Conservation (phyloP, 2,888 invertebrate species). For the Sabatieria punctata region DNA sequence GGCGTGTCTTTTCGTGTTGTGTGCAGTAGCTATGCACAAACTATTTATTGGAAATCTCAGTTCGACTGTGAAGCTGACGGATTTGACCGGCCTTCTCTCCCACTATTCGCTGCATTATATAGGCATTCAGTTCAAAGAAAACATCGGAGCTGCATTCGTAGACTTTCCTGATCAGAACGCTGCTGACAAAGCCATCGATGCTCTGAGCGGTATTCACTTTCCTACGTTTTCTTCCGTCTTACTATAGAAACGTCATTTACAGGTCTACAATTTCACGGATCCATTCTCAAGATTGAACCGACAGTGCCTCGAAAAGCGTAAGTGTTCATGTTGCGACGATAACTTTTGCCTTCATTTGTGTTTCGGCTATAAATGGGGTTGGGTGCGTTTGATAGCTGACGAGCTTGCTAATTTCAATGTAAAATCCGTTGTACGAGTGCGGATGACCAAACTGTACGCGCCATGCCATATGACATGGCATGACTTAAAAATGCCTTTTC, state of each 20-base stretch:
- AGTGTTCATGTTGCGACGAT: too few relatives aligned
- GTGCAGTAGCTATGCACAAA: constrained; percentile 8
- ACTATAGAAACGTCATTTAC: background rate
- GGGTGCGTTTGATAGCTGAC: too few relatives aligned
- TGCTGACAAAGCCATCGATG: constrained; percentile 8
- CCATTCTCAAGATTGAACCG: constrained; percentile 4
- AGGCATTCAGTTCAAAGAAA: background rate
- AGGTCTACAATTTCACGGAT: background rate
- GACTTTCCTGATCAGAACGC: constrained; percentile 8
- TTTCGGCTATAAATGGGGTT: too few relatives aligned
- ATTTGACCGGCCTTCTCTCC: background rate
- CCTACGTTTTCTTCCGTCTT: background rate
- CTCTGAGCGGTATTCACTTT: constrained; percentile 4
- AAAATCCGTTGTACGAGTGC: too few relatives aligned
- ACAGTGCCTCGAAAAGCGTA: constrained; percentile 7
- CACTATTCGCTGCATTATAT: background rate
- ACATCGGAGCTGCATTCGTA: constrained; percentile 4
- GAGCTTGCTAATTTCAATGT: too few relatives aligned
- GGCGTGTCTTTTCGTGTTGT: too few relatives aligned
- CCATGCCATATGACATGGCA: too few relatives aligned
- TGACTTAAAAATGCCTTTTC: too few relatives aligned
- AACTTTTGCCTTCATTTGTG: too few relatives aligned
- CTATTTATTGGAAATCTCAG: constrained; percentile 8
- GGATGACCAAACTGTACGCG: too few relatives aligned
- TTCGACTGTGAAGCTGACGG: background rate